Percentiles rank a stretch among this genome's conserved stretches.
These are phyloP conservation scores for Lateolabrax maculatus DNA, from an alignment of 2,797 vertebrate genomes.

Conservation along the genomic window DNA sequence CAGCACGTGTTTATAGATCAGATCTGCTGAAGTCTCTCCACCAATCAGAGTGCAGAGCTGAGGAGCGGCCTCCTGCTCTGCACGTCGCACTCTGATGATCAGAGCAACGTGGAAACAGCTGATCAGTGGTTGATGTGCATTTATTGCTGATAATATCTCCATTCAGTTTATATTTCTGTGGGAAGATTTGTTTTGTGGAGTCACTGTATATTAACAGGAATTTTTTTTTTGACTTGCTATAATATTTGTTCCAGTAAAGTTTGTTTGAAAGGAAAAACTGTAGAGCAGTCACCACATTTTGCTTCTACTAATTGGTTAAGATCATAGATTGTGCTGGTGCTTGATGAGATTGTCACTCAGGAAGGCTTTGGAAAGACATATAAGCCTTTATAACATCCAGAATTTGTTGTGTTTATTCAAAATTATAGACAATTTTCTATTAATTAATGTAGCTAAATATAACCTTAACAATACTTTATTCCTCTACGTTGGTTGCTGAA, in stretches of 20 bases:
- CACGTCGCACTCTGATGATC: slow-evolving; percentile 22
- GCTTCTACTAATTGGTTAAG: not conserved
- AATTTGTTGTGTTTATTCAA: not conserved
- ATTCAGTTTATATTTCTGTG: not conserved
- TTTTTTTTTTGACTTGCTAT: too few species aligned
- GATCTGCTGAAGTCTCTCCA: not conserved
- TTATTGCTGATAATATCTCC: not conserved
- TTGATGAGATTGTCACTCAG: too few species aligned
- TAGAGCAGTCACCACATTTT: not conserved
- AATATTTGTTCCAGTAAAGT: not conserved
- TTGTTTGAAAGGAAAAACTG: not conserved
- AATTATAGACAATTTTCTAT: not conserved
- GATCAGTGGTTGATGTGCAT: too few species aligned
- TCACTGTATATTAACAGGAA: not conserved
- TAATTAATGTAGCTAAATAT: not conserved
- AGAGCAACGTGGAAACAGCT: not conserved
- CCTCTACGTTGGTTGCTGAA: not conserved
- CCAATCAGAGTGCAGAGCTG: slow-evolving; percentile 41
- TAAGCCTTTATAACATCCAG: not conserved
- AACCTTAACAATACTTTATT: not conserved
- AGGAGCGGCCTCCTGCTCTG: slow-evolving; percentile 34
- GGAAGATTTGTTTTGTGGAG: not conserved
- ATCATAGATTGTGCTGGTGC: too few species aligned
- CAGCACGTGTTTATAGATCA: not conserved
- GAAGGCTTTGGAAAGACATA: too few species aligned